These are phyloP conservation scores for Acromyrmex charruanus DNA, from an alignment of 1,140 invertebrate species.

Conservation along the genomic window DNA sequence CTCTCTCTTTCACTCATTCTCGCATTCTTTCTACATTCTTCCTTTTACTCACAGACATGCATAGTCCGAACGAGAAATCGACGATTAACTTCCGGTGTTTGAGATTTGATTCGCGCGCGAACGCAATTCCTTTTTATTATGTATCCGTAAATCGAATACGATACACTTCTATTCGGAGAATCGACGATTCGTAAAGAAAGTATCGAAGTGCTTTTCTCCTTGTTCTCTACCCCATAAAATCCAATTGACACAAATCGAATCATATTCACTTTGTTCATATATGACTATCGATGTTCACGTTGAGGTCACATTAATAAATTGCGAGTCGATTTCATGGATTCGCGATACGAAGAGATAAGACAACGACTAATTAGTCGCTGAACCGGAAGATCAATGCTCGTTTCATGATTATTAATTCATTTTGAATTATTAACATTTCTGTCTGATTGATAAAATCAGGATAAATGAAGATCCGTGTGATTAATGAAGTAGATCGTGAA, in stretches of 20 bases:
- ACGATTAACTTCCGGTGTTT: neutral
- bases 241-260: neutral
- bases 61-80: slow-evolving; percentile 31
- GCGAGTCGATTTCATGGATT: slow-evolving; percentile 9
- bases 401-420: neutral
- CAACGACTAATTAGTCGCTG: neutral
- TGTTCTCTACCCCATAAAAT: neutral
- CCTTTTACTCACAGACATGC: neutral
- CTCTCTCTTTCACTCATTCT: slow-evolving; percentile 17
- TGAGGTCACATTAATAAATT: slow-evolving; percentile 13
- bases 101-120: slow-evolving; percentile 11
- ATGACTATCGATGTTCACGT: neutral
- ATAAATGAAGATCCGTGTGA: neutral
- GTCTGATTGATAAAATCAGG: slow-evolving; percentile 44
- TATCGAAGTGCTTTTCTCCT: neutral
- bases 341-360: neutral
- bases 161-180: slow-evolving; percentile 33
- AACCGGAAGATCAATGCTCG: neutral
- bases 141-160: slow-evolving; percentile 1
- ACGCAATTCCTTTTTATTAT: slow-evolving; percentile 11
- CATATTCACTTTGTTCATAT: neutral
- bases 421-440: neutral
- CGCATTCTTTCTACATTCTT: slow-evolving; percentile 8
- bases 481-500: slow-evolving; percentile 25
- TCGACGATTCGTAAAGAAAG: slow-evolving; percentile 37